These are phyloP conservation scores for Dissostichus mawsoni DNA, from an alignment of 2,113 vertebrate genomes.

Conservation along the genomic window DNA sequence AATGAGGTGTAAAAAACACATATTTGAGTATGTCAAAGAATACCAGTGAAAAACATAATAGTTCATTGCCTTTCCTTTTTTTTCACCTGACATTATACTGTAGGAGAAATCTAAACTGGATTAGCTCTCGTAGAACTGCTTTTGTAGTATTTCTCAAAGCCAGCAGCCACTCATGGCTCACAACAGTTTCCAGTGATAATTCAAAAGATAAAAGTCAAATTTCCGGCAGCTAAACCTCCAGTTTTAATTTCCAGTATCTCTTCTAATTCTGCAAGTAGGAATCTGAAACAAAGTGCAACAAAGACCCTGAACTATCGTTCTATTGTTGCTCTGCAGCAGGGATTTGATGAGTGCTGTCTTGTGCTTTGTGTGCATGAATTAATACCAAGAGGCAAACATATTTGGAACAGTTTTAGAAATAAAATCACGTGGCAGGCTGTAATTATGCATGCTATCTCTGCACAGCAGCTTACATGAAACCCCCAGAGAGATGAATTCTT, in stretches of 20 bases:
- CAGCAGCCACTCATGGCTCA: background rate
- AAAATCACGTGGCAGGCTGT: background rate
- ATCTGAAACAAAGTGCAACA: background rate
- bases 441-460: slow-evolving; percentile 17
- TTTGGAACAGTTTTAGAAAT: slow-evolving; percentile 6
- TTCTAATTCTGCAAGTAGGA: background rate
- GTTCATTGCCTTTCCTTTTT: no score
- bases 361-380: background rate
- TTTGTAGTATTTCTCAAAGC: background rate
- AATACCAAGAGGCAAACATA: slow-evolving; percentile 15
- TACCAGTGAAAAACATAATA: no score
- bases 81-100: no score
- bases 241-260: background rate
- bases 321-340: slow-evolving; percentile 3
- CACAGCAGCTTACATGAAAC: slow-evolving; percentile 26
- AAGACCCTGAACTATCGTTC: background rate
- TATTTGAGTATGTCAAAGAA: no score
- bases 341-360: background rate
- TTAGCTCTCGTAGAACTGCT: no score
- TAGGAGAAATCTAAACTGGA: background rate
- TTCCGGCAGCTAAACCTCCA: background rate
- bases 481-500: background rate
- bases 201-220: background rate
- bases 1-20: no score
- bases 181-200: background rate